These are phyloP conservation scores for Hyperoplus lanceolatus DNA, from an alignment of 2,797 vertebrate genomes.

Conservation along the genomic window DNA sequence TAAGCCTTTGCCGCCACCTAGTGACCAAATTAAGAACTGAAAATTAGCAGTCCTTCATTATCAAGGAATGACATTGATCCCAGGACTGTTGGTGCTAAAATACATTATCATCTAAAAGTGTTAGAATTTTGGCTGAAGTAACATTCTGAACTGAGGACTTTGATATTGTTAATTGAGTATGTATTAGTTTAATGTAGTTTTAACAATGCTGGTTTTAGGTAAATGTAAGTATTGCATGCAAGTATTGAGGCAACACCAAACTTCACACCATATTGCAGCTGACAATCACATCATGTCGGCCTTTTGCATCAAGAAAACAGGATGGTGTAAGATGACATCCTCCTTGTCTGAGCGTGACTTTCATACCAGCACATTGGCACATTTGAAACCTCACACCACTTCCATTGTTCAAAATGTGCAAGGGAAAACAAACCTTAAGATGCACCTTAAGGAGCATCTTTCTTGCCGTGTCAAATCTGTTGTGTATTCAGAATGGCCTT, in stretches of 20 bases:
- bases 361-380: neutral
- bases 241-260: neutral
- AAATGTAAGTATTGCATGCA: neutral
- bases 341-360: neutral
- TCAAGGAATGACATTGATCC: neutral
- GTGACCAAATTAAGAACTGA: slow-evolving; percentile 26
- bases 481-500: slow-evolving; percentile 14
- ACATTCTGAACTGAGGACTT: neutral
- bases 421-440: neutral
- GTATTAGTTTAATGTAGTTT: neutral
- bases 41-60: neutral
- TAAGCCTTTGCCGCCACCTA: slow-evolving; percentile 30
- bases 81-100: neutral
- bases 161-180: neutral
- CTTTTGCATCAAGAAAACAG: neutral
- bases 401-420: neutral
- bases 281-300: neutral
- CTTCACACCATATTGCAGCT: neutral
- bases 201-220: neutral
- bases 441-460: neutral
- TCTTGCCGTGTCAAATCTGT: slow-evolving; percentile 17
- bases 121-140: neutral
- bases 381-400: neutral
- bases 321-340: neutral
- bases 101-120: neutral